A percentile compares a stretch with the other conserved stretches of the same genome.
Conservation (phyloP, 2,797 vertebrate genomes). For the Pseudopleuronectes americanus region DNA sequence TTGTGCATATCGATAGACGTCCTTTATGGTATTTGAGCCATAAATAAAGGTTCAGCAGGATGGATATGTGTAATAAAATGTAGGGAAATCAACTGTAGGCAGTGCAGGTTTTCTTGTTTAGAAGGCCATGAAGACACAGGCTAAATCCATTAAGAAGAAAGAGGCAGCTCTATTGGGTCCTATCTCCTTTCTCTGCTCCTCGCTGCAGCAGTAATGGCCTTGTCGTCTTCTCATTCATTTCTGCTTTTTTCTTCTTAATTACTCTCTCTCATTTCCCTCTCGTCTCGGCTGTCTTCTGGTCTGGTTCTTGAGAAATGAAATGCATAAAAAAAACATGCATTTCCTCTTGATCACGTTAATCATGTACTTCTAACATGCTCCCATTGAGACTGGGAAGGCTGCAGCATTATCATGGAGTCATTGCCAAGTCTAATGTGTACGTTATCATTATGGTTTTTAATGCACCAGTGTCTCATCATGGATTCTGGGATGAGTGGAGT, state of each 20-base stretch:
- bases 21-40: not conserved
- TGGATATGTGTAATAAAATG: conserved; percentile 2
- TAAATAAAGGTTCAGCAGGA: conserved; percentile 7
- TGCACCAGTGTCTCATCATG: not conserved
- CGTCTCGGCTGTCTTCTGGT: not conserved
- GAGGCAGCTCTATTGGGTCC: conserved; percentile 39
- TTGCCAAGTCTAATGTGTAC: not conserved
- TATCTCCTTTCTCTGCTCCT: conserved; percentile 45
- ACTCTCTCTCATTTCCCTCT: conserved; percentile 12
- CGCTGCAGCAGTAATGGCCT: conserved; percentile 43
- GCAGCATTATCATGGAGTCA: not conserved
- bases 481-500: conserved; percentile 20
- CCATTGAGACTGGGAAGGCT: conserved; percentile 4
- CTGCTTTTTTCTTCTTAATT: conserved; percentile 31
- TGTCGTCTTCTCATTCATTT: conserved; percentile 34
- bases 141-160: conserved; percentile 49
- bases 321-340: not conserved
- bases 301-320: conserved; percentile 15
- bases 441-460: conserved; percentile 2
- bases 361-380: conserved; percentile 16
- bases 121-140: conserved; percentile 32
- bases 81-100: conserved; percentile 15
- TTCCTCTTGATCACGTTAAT: conserved; percentile 22
- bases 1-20: not conserved
- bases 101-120: conserved; percentile 32